phyloP scores from a whole-genome alignment of 2,888 invertebrate species.

The Malthinus flaveolus region DNA sequence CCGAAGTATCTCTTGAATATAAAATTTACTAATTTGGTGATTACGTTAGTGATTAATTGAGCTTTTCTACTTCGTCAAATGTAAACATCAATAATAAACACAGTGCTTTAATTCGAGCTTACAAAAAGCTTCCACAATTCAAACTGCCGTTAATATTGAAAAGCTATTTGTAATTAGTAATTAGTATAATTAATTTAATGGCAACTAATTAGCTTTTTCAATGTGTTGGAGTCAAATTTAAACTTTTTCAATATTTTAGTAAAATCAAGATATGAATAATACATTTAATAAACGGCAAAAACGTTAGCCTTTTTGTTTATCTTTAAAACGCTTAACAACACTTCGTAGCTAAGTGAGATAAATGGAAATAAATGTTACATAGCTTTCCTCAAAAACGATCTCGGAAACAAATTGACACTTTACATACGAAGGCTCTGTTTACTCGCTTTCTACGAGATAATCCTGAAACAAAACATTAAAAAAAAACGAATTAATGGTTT shows the following conservation, averaged over 20 bases:
- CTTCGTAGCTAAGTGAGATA: conserved; percentile 20
- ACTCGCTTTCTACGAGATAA: conserved; percentile 15
- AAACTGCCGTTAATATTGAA: conserved; percentile 1
- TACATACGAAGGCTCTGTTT: conserved; percentile 20
- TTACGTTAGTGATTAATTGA: conserved; percentile 1
- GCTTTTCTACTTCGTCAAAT: conserved; percentile 4
- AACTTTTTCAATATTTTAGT: background rate
- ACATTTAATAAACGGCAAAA: conserved; percentile 11
- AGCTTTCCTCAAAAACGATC: conserved; percentile 20
- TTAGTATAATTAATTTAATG: background rate
- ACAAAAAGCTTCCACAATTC: background rate
- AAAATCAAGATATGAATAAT: conserved; percentile 6
- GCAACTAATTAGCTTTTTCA: background rate
- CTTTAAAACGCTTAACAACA: conserved; percentile 15
- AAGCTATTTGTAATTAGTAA: background rate
- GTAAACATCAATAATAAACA: background rate
- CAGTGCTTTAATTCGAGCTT: background rate
- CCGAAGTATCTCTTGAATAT: background rate
- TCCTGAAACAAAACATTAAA: conserved; percentile 8
- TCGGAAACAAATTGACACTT: conserved; percentile 22
- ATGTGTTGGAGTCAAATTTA: background rate
- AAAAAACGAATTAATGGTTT: too few relatives aligned
- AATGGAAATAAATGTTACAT: conserved; percentile 14
- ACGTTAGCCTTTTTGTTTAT: conserved; percentile 12
- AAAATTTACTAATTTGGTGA: conserved; percentile 1